Conservation (phyloP, 2,113 vertebrate species). For the Chloroceryle aenea region DNA sequence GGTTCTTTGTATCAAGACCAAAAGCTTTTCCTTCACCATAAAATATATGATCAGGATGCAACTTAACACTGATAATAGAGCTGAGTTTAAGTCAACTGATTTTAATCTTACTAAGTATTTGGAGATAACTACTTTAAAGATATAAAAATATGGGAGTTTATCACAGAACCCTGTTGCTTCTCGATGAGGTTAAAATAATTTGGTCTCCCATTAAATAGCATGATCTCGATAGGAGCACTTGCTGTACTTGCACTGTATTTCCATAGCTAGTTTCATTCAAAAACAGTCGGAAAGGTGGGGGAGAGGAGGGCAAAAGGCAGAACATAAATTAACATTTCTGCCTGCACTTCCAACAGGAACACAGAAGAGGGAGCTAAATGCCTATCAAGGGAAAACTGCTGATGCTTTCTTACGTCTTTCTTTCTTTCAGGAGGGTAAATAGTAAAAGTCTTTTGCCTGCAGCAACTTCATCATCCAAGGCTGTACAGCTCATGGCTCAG, state of each 20-base stretch:
- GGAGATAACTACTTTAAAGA: not conserved
- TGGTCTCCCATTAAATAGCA: not conserved
- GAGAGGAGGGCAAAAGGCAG: not conserved
- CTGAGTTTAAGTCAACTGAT: not conserved
- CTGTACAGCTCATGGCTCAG: not conserved
- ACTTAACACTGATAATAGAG: not conserved
- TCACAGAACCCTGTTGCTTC: not conserved
- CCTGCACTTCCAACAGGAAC: not conserved
- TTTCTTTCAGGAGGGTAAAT: not conserved
- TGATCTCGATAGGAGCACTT: not conserved
- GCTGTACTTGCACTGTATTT: not conserved
- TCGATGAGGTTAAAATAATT: constrained; percentile 4
- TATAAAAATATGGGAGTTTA: not conserved
- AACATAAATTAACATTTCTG: not conserved
- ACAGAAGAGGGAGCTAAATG: constrained; percentile 59
- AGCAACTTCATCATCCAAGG: not conserved
- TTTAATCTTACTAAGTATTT: not conserved
- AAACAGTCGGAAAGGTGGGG: not conserved
- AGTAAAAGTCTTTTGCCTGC: not conserved
- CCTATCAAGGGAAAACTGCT: not conserved
- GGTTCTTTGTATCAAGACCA: not conserved
- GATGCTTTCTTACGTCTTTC: not conserved
- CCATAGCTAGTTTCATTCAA: not conserved
- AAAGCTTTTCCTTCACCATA: not conserved
- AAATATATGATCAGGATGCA: not conserved